These are phyloP conservation scores for Heliconius hermathena DNA, from an alignment of 1,140 invertebrate genomes.

Conservation along the genomic window DNA sequence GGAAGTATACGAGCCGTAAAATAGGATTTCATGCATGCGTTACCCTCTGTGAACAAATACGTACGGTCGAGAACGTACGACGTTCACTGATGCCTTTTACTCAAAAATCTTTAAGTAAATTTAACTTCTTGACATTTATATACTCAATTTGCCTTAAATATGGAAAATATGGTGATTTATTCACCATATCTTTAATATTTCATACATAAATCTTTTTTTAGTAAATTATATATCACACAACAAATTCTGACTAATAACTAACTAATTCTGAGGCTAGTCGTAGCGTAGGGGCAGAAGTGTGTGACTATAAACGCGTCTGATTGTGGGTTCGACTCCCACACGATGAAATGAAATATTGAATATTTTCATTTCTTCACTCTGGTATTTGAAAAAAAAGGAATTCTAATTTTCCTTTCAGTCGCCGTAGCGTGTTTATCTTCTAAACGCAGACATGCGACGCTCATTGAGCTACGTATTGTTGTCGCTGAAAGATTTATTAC, in stretches of 20 bases:
- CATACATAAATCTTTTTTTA: neutral
- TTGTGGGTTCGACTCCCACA: too few relatives aligned
- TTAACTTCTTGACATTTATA: neutral
- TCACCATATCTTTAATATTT: too few relatives aligned
- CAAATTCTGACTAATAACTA: too few relatives aligned
- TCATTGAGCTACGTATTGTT: conserved; percentile 70
- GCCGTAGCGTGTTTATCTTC: neutral
- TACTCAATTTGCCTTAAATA: neutral
- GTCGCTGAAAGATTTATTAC: conserved; percentile 77
- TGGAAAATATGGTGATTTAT: neutral
- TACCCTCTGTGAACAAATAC: conserved; percentile 76
- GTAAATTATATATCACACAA: neutral
- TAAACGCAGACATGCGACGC: conserved; percentile 59
- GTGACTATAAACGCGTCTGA: too few relatives aligned
- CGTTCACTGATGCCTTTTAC: conserved; percentile 59
- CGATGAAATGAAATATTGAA: too few relatives aligned
- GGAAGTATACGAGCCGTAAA: conserved; percentile 76
- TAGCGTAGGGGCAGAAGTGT: too few relatives aligned
- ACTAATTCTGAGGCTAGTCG: too few relatives aligned
- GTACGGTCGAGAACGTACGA: conserved; percentile 73
- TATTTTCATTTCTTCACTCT: neutral
- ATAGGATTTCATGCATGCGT: conserved; percentile 80
- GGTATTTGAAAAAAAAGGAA: neutral
- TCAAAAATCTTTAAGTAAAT: conserved; percentile 18
- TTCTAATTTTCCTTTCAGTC: neutral